These are phyloP conservation scores for Forficula auricularia DNA, from an alignment of 1,140 invertebrate species.

Conservation along the genomic window DNA sequence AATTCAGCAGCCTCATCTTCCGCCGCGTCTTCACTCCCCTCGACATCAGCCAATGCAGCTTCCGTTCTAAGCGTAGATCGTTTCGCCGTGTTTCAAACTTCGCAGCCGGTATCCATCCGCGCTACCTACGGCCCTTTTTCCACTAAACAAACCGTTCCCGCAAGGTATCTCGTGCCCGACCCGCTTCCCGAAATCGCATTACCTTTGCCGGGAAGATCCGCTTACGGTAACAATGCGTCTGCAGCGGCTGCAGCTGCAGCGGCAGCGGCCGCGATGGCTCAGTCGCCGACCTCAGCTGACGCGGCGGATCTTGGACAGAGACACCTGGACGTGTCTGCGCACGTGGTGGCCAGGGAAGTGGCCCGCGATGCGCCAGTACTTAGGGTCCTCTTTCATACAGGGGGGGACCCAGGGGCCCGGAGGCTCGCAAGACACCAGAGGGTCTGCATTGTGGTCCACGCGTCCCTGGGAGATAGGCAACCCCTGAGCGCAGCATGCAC, in stretches of 20 bases:
- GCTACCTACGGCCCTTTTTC: conserved; percentile 84
- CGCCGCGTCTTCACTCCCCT: conserved; percentile 19
- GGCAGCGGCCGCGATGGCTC: conserved; percentile 22
- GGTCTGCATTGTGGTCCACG: conserved; percentile 58
- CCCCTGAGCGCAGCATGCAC: conserved; percentile 64
- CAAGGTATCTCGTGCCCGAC: conserved; percentile 67
- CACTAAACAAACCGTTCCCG: conserved; percentile 82
- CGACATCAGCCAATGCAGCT: conserved; percentile 32
- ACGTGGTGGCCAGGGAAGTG: conserved; percentile 67
- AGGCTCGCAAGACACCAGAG: conserved; percentile 30
- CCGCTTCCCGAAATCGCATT: conserved; percentile 34
- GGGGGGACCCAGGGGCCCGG: conserved; percentile 50
- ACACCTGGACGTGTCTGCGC: conserved; percentile 73
- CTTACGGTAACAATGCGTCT: neutral
- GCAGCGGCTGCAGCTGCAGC: conserved; percentile 15
- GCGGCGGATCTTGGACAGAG: conserved; percentile 19
- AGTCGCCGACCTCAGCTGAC: conserved; percentile 48
- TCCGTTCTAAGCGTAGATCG: conserved; percentile 53
- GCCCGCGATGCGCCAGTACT: conserved; percentile 70
- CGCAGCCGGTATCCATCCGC: conserved; percentile 65
- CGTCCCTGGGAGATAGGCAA: conserved; percentile 32
- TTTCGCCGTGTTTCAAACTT: conserved; percentile 75
- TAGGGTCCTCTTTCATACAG: conserved; percentile 74
- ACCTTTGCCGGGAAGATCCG: conserved; percentile 6
- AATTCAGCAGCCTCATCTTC: conserved; percentile 4